phyloP scores from a whole-genome alignment of 2,113 vertebrate genomes.

The Prolemur simus region DNA sequence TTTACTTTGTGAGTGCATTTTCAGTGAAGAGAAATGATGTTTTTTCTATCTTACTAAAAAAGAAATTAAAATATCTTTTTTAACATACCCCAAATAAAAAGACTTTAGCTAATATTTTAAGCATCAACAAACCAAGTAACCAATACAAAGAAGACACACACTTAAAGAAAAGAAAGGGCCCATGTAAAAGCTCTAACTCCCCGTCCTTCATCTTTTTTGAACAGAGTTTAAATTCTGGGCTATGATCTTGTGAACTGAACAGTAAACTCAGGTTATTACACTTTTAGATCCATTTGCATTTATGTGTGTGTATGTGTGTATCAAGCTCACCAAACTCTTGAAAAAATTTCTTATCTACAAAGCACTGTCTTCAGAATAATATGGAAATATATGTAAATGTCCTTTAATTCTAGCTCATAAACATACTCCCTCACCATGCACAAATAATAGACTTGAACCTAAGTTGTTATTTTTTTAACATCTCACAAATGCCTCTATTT shows the following conservation, averaged over 20 bases:
- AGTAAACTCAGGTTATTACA: slow-evolving; percentile 27
- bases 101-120: background rate
- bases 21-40: background rate
- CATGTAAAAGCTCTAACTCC: background rate
- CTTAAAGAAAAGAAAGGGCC: background rate
- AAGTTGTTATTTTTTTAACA: background rate
- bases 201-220: background rate
- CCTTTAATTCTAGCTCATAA: slow-evolving; percentile 15
- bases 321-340: background rate
- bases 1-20: background rate
- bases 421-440: background rate
- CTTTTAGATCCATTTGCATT: slow-evolving; percentile 23
- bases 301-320: no score
- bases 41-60: background rate
- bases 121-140: background rate
- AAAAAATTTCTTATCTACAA: background rate
- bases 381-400: background rate
- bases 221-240: slow-evolving; percentile 37
- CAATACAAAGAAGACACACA: background rate
- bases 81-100: background rate
- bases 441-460: background rate
- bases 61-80: slow-evolving; percentile 19
- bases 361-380: background rate
- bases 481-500: background rate
- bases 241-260: slow-evolving; percentile 40